Conservation (phyloP, 2,797 vertebrate genomes). For the Rhodeus uyekii region DNA sequence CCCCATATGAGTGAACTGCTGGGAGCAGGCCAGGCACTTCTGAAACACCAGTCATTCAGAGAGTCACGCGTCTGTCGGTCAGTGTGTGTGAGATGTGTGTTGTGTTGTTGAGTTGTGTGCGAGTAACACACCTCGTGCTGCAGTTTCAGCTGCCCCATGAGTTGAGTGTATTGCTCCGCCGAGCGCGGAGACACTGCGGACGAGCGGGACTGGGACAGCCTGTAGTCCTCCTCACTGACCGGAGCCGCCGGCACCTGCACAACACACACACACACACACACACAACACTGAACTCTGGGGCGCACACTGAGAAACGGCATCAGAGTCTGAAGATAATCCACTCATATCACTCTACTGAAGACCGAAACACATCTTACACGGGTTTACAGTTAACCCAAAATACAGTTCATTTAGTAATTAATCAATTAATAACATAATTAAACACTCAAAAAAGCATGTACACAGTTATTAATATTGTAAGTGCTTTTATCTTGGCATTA, state of each 20-base stretch:
- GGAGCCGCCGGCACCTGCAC: slow-evolving; percentile 84
- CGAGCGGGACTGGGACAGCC: slow-evolving; percentile 75
- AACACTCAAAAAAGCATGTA: no score
- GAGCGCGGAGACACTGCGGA: slow-evolving; percentile 77
- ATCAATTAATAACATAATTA: no score
- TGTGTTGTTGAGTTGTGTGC: background rate
- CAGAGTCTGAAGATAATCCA: background rate
- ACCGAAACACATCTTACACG: background rate
- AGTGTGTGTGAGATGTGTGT: no score
- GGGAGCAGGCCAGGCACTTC: slow-evolving; percentile 83
- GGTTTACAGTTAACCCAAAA: background rate
- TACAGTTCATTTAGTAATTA: background rate
- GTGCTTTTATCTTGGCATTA: no score
- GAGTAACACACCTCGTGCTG: slow-evolving; percentile 79
- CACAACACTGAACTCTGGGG: no score
- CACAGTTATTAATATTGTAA: no score
- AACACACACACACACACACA: slow-evolving; percentile 17
- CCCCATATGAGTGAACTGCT: slow-evolving; percentile 84
- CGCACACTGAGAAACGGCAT: no score
- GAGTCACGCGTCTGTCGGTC: no score
- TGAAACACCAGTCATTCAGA: slow-evolving; percentile 56
- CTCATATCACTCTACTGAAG: background rate
- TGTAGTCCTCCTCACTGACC: slow-evolving; percentile 83
- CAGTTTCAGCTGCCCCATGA: slow-evolving; percentile 83
- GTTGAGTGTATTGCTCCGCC: slow-evolving; percentile 78